Evolutionary conservation across 2,113 vertebrate genomes (phyloP).

Genomic region (Oxygymnocypris stewartii): DNA sequence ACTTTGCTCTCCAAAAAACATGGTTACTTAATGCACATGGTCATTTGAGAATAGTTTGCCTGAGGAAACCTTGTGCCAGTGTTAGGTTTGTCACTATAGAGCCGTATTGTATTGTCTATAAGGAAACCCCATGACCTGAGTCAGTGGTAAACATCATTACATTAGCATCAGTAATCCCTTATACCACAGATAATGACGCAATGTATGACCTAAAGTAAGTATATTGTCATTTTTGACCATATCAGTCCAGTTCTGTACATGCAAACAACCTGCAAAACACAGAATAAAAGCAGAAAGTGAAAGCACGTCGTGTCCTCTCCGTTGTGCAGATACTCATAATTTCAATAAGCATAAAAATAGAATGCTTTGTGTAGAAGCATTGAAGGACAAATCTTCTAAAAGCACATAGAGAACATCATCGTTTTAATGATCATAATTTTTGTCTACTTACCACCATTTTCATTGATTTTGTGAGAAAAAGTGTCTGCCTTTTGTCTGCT

Average conservation of each 20-base stretch:
- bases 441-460: background rate
- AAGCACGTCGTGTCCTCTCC: background rate
- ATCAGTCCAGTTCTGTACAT: background rate
- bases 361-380: background rate
- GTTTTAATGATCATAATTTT: conserved; percentile 17
- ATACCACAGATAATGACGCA: conserved; percentile 13
- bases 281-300: background rate
- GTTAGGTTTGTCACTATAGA: conserved; percentile 7
- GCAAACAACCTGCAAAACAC: background rate
- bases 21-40: conserved; percentile 11
- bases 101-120: background rate
- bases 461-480: background rate
- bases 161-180: background rate
- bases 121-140: conserved; percentile 17
- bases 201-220: background rate
- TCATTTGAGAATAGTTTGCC: conserved; percentile 19
- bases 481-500: background rate
- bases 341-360: background rate
- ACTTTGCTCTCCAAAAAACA: conserved; percentile 5
- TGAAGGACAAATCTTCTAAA: background rate
- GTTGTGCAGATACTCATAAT: background rate
- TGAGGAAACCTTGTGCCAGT: background rate
- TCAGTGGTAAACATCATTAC: conserved; percentile 20
- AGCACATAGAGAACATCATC: background rate
- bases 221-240: background rate